These are phyloP conservation scores for Tichodroma muraria DNA, from an alignment of 2,113 vertebrate genomes.

Conservation along the genomic window DNA sequence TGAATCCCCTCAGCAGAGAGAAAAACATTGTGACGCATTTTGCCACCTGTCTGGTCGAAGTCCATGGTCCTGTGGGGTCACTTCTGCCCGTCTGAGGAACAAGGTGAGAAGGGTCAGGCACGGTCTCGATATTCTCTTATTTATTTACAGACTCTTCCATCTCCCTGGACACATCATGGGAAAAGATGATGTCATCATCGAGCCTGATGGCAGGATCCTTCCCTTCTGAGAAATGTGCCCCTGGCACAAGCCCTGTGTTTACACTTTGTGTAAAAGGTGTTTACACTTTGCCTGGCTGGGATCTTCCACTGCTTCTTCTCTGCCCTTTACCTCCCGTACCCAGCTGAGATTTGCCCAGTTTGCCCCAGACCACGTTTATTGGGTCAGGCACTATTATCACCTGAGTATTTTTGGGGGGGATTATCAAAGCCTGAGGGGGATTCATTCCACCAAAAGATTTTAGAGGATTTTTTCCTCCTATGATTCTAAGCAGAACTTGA, in stretches of 20 bases:
- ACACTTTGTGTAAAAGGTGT: not conserved
- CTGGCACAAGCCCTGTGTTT: not conserved
- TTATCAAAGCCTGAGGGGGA: not conserved
- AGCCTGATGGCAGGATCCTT: not conserved
- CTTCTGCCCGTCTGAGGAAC: not conserved
- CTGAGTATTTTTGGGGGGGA: not conserved
- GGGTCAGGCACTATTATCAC: not conserved
- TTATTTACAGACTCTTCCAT: not conserved
- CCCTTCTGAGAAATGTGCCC: not conserved
- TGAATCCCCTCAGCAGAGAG: not conserved
- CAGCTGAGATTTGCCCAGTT: not conserved
- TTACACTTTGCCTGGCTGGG: not conserved
- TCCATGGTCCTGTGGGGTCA: not conserved
- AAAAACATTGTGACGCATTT: not conserved
- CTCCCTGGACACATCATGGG: not conserved
- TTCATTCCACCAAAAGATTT: not conserved
- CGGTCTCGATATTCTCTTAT: not conserved
- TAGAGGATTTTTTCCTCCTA: not conserved
- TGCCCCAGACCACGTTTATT: not conserved
- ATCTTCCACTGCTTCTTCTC: not conserved
- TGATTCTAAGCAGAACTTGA: not conserved
- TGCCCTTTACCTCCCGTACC: not conserved
- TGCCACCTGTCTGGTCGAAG: not conserved
- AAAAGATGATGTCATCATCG: not conserved
- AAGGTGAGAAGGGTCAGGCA: not conserved